Evolutionary conservation across 1,140 invertebrate species (phyloP), one percentile per base, ranked within the genome.

Genomic region (Drosophila pseudoobscura): DNA sequence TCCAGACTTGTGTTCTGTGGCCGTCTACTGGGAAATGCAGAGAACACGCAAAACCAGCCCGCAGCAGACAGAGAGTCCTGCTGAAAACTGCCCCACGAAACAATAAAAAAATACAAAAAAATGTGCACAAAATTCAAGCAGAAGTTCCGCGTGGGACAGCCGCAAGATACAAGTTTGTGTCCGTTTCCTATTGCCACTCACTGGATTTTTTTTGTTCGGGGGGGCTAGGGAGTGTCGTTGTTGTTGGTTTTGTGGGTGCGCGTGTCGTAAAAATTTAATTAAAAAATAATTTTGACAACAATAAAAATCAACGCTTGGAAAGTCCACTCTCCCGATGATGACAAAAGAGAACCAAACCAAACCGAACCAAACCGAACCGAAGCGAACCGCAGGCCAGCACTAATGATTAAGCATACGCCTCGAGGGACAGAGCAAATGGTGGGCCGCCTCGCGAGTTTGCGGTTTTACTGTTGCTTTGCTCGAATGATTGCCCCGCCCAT

Each of bases 211-310:
- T 54, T 61, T 49, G 26, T 31, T 47, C n/a, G n/a, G 50, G 58
- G 44, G 0, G 17, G 17, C 1, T 1, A 17, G 26, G 31, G 55
- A 54, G 7, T 35, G 3, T 35, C 11, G 8, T 39, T 39, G 35
- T 13, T 39, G 35, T 39, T 39, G 35, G 11, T 39, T 13, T 39
- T 13, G 11, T 20, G 52, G 52, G 70, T 71, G 78, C 80, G 75
- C 71, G 63, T 65, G 71, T 88, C 83, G 63, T 88, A 87, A 87
- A 88, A 87, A 87, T 82, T 87, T 87, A 87, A 87, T 87, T 88
- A 88, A 83, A 88, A 88, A 83, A 88, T 88, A 66, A 88, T 88
- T 88, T 80, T 66, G 64, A 59, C 54, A 76, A 69, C 83, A 88
- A 79, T 88, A 73, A 88, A 87, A 87, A 87, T 83, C 83, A 88